Conservation (phyloP, 2,888 invertebrate genomes). For the Brenthis ino region DNA sequence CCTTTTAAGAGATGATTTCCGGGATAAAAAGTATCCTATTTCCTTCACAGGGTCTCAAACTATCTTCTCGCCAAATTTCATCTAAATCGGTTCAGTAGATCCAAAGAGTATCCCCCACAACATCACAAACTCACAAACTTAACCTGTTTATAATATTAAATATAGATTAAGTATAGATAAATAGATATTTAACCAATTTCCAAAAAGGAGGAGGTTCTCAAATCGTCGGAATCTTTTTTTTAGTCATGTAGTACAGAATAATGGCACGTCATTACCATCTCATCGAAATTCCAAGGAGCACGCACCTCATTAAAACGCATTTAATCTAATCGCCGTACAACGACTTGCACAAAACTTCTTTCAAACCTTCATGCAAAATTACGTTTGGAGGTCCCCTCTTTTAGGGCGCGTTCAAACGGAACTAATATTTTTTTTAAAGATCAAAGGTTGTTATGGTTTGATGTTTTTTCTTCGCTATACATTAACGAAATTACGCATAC, state of each 20-base stretch:
- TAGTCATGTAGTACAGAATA: not conserved
- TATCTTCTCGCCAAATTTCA: too few relatives aligned
- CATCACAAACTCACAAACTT: too few relatives aligned
- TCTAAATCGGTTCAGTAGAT: too few relatives aligned
- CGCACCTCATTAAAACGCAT: slow-evolving; percentile 48
- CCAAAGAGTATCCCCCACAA: too few relatives aligned
- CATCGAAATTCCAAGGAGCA: slow-evolving; percentile 47
- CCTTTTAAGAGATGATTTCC: too few relatives aligned
- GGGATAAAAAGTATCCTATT: too few relatives aligned
- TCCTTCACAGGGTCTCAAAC: too few relatives aligned
- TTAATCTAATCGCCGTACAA: slow-evolving; percentile 48
- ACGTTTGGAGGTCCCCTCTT: slow-evolving; percentile 61
- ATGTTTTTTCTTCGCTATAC: slow-evolving; percentile 7
- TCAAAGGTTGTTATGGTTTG: slow-evolving; percentile 25
- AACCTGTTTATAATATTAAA: too few relatives aligned
- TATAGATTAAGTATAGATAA: too few relatives aligned
- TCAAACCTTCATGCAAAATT: slow-evolving; percentile 79
- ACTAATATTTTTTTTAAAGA: slow-evolving; percentile 25
- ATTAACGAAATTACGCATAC: not conserved
- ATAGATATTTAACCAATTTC: too few relatives aligned
- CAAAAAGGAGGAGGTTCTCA: too few relatives aligned
- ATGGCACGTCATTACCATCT: slow-evolving; percentile 23
- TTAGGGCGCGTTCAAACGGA: slow-evolving; percentile 36
- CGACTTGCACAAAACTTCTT: slow-evolving; percentile 65
- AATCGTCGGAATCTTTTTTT: too few relatives aligned